phyloP scores from a whole-genome alignment of 2,113 vertebrate species.

The Excalfactoria chinensis region DNA sequence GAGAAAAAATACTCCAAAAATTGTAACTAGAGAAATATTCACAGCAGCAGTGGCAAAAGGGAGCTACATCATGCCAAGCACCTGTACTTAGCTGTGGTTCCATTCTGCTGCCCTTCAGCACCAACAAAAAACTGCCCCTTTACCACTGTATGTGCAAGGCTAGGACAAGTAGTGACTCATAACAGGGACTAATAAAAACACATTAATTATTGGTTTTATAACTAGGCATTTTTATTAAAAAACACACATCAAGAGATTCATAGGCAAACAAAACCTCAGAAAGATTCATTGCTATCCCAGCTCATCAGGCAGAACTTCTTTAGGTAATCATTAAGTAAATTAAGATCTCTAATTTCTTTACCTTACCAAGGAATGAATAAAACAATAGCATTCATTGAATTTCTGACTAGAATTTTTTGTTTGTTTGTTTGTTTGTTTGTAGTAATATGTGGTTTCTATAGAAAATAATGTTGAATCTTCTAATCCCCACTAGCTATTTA shows the following conservation, averaged over 20 bases:
- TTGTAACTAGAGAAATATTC: accelerated
- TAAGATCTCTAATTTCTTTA: not conserved
- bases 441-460: not conserved
- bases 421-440: not conserved
- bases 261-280: not conserved
- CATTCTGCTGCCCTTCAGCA: not conserved
- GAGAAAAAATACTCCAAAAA: not conserved
- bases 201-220: not conserved
- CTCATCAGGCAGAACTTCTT: not conserved
- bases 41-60: not conserved
- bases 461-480: not conserved
- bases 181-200: not conserved
- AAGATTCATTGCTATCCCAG: not conserved
- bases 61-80: not conserved
- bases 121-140: not conserved
- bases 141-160: not conserved
- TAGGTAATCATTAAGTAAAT: not conserved
- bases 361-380: not conserved
- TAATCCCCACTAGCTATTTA: not conserved
- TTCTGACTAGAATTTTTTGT: not conserved
- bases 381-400: not conserved
- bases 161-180: not conserved
- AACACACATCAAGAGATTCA: not conserved
- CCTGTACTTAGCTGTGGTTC: not conserved
- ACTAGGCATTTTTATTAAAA: not conserved